Percentiles rank a stretch among this genome's conserved stretches.
phyloP scores from a whole-genome alignment of 2,113 vertebrate genomes.

The Neogale vison region DNA sequence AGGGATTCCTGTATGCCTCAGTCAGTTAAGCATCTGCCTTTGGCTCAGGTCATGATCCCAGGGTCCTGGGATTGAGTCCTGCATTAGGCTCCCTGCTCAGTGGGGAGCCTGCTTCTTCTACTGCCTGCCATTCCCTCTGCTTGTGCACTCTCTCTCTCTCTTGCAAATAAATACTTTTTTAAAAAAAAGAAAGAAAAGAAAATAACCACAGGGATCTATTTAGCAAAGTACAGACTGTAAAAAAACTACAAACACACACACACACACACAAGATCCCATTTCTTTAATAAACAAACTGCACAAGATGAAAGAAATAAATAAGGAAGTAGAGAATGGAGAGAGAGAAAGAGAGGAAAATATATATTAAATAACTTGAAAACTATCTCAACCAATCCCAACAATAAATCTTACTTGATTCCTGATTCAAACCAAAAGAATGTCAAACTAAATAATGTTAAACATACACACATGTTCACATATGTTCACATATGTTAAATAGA shows the following conservation, averaged over 20 bases:
- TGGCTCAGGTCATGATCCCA: too few relatives aligned
- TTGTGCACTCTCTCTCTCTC: too few relatives aligned
- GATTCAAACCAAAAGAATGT: neutral
- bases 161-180: too few relatives aligned
- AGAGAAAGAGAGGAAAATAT: neutral
- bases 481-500: neutral
- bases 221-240: neutral
- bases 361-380: too few relatives aligned
- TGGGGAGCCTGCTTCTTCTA: too few relatives aligned
- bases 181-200: too few relatives aligned
- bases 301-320: neutral
- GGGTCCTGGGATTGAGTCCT: too few relatives aligned
- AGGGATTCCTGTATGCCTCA: too few relatives aligned
- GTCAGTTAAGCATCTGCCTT: too few relatives aligned
- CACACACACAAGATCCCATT: too few relatives aligned
- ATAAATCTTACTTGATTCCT: neutral
- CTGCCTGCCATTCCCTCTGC: too few relatives aligned
- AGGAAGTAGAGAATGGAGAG: neutral
- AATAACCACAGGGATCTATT: neutral
- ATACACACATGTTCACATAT: neutral
- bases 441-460: neutral
- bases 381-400: neutral
- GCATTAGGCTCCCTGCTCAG: too few relatives aligned
- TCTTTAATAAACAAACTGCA: neutral
- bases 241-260: neutral